Evolutionary conservation across 2,797 vertebrate species (phyloP).

Genomic region (Euthynnus affinis): DNA sequence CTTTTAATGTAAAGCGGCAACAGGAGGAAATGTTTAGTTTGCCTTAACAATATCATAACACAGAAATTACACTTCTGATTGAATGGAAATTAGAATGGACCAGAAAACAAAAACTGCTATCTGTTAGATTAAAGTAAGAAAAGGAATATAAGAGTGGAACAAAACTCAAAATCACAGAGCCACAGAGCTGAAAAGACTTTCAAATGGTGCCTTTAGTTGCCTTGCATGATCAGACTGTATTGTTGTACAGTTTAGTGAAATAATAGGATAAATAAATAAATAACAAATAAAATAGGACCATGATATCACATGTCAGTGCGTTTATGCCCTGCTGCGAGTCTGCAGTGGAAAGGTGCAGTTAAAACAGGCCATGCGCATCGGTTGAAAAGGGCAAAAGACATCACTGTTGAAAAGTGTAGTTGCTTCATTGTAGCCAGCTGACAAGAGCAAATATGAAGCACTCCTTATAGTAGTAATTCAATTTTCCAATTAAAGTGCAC

Average conservation of each 20-base stretch:
- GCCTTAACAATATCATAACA: not conserved
- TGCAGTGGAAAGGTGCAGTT: not conserved
- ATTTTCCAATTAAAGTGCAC: slow-evolving; percentile 46
- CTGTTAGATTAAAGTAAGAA: not conserved
- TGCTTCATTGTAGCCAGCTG: slow-evolving; percentile 17
- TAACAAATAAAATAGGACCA: no score
- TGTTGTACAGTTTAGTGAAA: slow-evolving; percentile 13
- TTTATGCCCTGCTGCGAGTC: slow-evolving; percentile 29
- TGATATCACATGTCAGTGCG: slow-evolving; percentile 27
- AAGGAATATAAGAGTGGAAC: not conserved
- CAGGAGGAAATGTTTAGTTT: not conserved
- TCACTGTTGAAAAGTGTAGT: slow-evolving; percentile 25
- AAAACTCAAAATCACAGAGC: not conserved
- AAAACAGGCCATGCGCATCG: slow-evolving; percentile 16
- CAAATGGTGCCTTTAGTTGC: not conserved
- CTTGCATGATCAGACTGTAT: slow-evolving; percentile 3
- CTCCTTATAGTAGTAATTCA: slow-evolving; percentile 23
- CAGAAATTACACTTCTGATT: not conserved
- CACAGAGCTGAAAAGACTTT: not conserved
- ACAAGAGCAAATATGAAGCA: slow-evolving; percentile 6
- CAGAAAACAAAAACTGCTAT: not conserved
- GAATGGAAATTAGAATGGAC: no score
- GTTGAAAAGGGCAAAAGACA: slow-evolving; percentile 41
- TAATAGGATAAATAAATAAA: no score
- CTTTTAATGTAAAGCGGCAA: not conserved